phyloP scores from a whole-genome alignment of 2,113 vertebrate genomes.

The Chionis minor region DNA sequence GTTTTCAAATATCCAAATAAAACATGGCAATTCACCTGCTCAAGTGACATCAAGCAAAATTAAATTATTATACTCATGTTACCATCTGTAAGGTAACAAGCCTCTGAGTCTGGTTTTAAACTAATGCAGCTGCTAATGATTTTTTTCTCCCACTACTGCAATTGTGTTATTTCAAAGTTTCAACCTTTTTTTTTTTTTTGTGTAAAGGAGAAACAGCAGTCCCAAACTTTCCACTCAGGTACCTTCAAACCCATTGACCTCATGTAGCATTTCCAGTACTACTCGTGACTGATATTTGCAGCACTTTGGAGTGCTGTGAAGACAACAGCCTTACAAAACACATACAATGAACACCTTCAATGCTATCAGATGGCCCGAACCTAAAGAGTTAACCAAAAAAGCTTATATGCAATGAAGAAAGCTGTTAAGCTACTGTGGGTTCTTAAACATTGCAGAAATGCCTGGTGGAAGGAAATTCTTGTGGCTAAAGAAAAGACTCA shows the following conservation, averaged over 20 bases:
- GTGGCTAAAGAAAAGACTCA: not conserved
- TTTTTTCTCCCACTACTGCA: not conserved
- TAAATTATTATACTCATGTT: not conserved
- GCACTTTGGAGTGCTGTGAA: not conserved
- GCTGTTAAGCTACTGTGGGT: not conserved
- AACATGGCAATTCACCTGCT: not conserved
- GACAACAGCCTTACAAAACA: not conserved
- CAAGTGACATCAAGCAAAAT: not conserved
- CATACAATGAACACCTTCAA: not conserved
- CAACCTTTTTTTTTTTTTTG: not conserved
- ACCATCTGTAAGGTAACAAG: not conserved
- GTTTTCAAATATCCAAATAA: not conserved
- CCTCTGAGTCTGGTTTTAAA: not conserved
- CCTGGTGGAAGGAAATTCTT: conserved; percentile 32
- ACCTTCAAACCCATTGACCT: not conserved
- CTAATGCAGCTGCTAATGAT: not conserved
- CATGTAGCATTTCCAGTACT: not conserved
- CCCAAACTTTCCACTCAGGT: not conserved
- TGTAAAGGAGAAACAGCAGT: not conserved
- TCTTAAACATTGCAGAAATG: not conserved
- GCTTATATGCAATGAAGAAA: not conserved
- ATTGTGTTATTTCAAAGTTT: not conserved
- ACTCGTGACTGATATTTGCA: not conserved
- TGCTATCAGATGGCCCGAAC: not conserved
- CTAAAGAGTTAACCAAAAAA: not conserved